A percentile compares a stretch with the other conserved stretches of the same genome.
These are phyloP conservation scores for Centropus bengalensis DNA, from an alignment of 2,113 vertebrate species.

Conservation along the genomic window DNA sequence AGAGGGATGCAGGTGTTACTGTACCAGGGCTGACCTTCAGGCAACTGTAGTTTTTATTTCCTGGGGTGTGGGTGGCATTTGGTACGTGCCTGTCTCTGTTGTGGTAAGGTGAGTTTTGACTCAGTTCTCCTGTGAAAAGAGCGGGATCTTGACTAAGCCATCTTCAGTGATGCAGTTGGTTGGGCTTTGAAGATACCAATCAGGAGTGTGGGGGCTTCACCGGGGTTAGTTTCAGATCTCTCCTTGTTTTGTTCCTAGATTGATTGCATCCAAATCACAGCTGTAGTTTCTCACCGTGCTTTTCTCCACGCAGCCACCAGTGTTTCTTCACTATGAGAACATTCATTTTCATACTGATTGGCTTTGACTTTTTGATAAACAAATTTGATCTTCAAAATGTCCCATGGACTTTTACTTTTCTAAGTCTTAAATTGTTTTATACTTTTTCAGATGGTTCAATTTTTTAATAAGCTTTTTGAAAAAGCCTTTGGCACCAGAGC, in stretches of 20 bases:
- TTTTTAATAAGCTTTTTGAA: not conserved
- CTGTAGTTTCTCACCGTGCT: accelerated
- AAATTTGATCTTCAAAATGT: not conserved
- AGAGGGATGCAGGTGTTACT: not conserved
- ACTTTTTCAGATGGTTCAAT: not conserved
- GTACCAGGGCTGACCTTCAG: not conserved
- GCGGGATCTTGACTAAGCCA: not conserved
- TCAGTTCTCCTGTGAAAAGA: not conserved
- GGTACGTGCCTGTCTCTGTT: not conserved
- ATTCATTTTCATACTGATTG: not conserved
- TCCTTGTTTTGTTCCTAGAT: not conserved
- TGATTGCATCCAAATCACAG: not conserved
- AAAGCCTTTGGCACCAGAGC: not conserved
- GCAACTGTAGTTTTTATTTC: not conserved
- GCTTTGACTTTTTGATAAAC: not conserved
- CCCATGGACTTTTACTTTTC: not conserved
- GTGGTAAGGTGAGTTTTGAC: not conserved
- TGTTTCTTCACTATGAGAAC: not conserved
- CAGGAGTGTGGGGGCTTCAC: not conserved
- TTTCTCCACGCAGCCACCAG: not conserved
- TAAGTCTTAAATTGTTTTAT: not conserved
- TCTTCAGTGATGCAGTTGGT: accelerated
- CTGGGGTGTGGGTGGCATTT: not conserved
- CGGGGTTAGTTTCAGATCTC: not conserved
- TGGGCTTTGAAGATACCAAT: not conserved